These are phyloP conservation scores for Myxocyprinus asiaticus DNA, from an alignment of 2,113 vertebrate genomes.

Conservation along the genomic window DNA sequence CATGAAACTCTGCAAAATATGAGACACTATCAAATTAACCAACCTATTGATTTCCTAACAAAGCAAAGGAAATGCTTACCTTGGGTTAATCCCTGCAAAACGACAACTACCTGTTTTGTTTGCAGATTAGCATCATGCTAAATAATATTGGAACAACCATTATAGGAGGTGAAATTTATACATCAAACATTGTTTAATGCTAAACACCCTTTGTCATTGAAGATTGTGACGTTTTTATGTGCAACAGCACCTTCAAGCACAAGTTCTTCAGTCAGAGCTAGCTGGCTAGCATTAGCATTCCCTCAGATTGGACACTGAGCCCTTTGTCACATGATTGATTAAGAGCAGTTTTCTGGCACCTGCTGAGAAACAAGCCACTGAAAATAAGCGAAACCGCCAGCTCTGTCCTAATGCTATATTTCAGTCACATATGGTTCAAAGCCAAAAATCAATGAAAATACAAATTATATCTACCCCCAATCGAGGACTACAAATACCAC, in stretches of 20 bases:
- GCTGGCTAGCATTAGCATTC: not conserved
- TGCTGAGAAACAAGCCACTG: not conserved
- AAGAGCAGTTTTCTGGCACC: not conserved
- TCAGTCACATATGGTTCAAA: constrained; percentile 51
- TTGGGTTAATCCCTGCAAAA: too few species aligned
- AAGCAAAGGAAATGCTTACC: too few species aligned
- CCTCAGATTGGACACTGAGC: not conserved
- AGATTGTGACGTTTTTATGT: not conserved
- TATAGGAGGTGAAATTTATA: not conserved
- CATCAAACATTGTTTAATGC: not conserved
- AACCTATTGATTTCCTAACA: too few species aligned
- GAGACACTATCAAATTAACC: too few species aligned
- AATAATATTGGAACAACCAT: not conserved
- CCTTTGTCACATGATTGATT: constrained; percentile 12
- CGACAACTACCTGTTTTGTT: too few species aligned
- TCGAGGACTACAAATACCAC: constrained; percentile 50
- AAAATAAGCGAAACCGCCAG: not conserved
- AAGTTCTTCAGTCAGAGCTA: too few species aligned
- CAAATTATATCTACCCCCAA: constrained; percentile 55
- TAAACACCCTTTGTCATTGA: not conserved
- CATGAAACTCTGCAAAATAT: too few species aligned
- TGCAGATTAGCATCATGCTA: too few species aligned
- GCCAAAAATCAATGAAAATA: constrained; percentile 58
- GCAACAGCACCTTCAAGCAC: not conserved
- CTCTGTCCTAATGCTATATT: constrained; percentile 43